Evolutionary conservation across 2,888 invertebrate species (phyloP).

Genomic region (Dysmachus trigonus): DNA sequence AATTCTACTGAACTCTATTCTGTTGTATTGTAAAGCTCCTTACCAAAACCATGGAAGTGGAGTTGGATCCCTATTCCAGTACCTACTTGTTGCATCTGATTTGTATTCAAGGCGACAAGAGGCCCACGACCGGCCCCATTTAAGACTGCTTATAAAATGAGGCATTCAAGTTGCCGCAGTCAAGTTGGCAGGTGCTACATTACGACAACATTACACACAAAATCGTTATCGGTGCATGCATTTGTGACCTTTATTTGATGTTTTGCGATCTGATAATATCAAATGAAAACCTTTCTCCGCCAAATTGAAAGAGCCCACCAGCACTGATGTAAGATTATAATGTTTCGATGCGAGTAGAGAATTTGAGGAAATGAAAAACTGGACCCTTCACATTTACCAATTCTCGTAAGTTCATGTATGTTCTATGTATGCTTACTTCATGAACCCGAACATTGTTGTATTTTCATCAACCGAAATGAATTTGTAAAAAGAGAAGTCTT

Average conservation of each 20-base stretch:
- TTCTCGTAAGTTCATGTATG: not conserved
- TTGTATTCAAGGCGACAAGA: conserved; percentile 24
- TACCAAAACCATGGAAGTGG: no score
- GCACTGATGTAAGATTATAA: not conserved
- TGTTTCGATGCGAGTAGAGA: not conserved
- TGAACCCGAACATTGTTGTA: not conserved
- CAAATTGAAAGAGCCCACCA: not conserved
- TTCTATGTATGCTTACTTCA: not conserved
- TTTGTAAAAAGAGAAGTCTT: not conserved
- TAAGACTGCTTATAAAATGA: not conserved
- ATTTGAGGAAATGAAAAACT: not conserved
- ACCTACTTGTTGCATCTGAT: conserved; percentile 27
- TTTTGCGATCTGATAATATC: not conserved
- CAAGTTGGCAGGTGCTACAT: not conserved
- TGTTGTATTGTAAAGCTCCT: not conserved
- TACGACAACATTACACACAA: not conserved
- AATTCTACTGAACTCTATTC: not conserved
- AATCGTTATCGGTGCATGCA: not conserved
- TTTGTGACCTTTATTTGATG: not conserved
- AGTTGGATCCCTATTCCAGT: not conserved
- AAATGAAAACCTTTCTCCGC: not conserved
- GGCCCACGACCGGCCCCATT: not conserved
- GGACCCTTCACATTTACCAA: not conserved
- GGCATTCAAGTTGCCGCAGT: not conserved
- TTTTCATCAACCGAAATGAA: not conserved